These are phyloP conservation scores for Neocrepidodera transversa DNA, from an alignment of 2,888 invertebrate genomes.

Conservation along the genomic window DNA sequence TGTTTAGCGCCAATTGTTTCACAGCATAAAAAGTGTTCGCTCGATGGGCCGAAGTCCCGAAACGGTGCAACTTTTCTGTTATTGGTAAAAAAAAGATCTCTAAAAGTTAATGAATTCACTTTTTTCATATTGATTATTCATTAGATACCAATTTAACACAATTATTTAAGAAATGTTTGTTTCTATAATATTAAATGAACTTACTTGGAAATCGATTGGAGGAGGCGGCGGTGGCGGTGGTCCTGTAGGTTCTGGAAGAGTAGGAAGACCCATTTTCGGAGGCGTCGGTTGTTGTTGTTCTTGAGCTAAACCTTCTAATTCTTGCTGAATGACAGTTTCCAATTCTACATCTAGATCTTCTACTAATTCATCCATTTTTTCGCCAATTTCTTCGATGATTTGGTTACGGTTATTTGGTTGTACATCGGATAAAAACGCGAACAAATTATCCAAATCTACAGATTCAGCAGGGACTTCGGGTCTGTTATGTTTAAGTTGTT, in stretches of 20 bases:
- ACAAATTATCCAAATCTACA: slow-evolving; percentile 87
- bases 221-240: slow-evolving; percentile 65
- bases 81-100: no score
- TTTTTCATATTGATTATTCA: no score
- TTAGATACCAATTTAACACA: no score
- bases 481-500: slow-evolving; percentile 72
- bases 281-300: slow-evolving; percentile 57
- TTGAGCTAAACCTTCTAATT: slow-evolving; percentile 62
- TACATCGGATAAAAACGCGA: slow-evolving; percentile 87
- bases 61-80: no score
- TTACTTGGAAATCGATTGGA: slow-evolving; percentile 60
- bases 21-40: no score
- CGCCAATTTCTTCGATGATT: slow-evolving; percentile 82
- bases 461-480: slow-evolving; percentile 67
- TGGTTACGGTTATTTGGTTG: slow-evolving; percentile 65
- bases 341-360: slow-evolving; percentile 83
- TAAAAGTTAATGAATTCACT: no score
- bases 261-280: slow-evolving; percentile 66
- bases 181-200: slow-evolving; percentile 1
- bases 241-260: slow-evolving; percentile 79
- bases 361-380: slow-evolving; percentile 83
- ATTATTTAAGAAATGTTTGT: no score
- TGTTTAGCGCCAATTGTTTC: no score
- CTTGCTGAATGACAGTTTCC: slow-evolving; percentile 71
- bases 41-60: no score